A percentile compares a stretch with the other conserved stretches of the same genome.
Evolutionary conservation across 2,888 invertebrate genomes (phyloP).

Genomic region (Allophyes oxyacanthae): DNA sequence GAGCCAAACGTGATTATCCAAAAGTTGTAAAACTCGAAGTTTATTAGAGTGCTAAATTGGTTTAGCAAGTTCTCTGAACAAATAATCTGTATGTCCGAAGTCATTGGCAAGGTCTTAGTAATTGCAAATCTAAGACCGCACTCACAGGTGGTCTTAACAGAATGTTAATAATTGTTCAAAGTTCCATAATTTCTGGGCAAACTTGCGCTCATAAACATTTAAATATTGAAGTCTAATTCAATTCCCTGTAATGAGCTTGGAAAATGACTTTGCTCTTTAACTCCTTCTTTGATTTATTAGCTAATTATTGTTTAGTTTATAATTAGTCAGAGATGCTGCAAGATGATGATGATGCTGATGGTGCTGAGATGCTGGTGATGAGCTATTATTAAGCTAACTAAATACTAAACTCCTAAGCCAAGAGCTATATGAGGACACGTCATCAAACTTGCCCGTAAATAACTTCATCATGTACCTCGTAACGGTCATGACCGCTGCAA

Average conservation of each 20-base stretch:
- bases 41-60: not conserved
- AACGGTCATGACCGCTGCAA: too few relatives aligned
- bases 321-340: too few relatives aligned
- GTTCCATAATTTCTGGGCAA: conserved; percentile 75
- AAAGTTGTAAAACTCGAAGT: not conserved
- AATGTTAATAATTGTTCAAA: conserved; percentile 73
- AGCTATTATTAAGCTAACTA: too few relatives aligned
- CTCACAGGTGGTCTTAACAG: conserved; percentile 79
- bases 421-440: too few relatives aligned
- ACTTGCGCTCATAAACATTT: conserved; percentile 66
- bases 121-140: conserved; percentile 69
- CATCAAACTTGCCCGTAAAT: too few relatives aligned
- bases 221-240: conserved; percentile 32
- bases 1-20: too few relatives aligned
- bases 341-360: too few relatives aligned
- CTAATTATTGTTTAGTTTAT: conserved; percentile 8
- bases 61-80: conserved; percentile 8
- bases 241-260: conserved; percentile 1
- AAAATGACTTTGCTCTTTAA: conserved; percentile 18
- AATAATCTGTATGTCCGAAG: conserved; percentile 47
- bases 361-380: too few relatives aligned
- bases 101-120: conserved; percentile 64
- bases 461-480: too few relatives aligned
- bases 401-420: too few relatives aligned
- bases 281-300: conserved; percentile 25